Evolutionary conservation across 2,113 vertebrate genomes (phyloP).

Genomic region (Lagopus muta): DNA sequence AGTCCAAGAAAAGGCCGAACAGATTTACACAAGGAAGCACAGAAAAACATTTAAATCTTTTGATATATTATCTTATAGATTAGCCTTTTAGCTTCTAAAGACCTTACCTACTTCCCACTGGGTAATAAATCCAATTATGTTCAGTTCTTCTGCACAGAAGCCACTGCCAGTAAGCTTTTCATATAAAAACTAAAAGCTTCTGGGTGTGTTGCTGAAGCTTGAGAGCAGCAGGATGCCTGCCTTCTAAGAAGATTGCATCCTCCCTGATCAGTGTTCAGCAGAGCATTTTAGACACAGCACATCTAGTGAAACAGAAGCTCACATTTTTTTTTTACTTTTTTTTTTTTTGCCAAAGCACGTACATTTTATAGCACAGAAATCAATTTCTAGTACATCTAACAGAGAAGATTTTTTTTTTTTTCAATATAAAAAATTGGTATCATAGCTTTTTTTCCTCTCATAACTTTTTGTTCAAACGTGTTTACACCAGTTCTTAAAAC

Average conservation of each 20-base stretch:
- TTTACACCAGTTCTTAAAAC: not conserved
- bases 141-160: not conserved
- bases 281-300: not conserved
- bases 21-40: not conserved
- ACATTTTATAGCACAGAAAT: not conserved
- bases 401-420: not conserved
- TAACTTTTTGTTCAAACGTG: not conserved
- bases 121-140: slow-evolving; percentile 28
- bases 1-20: not conserved
- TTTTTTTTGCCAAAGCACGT: not conserved
- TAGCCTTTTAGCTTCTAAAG: slow-evolving; percentile 8
- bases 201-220: not conserved
- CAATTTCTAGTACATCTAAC: not conserved
- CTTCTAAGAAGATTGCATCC: not conserved
- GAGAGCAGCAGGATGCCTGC: not conserved
- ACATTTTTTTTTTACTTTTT: not conserved
- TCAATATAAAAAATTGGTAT: not conserved
- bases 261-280: not conserved
- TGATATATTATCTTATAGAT: not conserved
- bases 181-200: not conserved
- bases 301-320: not conserved
- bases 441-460: not conserved
- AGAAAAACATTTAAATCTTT: not conserved
- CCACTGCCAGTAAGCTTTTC: not conserved
- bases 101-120: not conserved